A percentile compares a stretch with the other conserved stretches of the same genome.
phyloP scores from a whole-genome alignment of 2,113 vertebrate genomes.

The Lamprotornis superbus region DNA sequence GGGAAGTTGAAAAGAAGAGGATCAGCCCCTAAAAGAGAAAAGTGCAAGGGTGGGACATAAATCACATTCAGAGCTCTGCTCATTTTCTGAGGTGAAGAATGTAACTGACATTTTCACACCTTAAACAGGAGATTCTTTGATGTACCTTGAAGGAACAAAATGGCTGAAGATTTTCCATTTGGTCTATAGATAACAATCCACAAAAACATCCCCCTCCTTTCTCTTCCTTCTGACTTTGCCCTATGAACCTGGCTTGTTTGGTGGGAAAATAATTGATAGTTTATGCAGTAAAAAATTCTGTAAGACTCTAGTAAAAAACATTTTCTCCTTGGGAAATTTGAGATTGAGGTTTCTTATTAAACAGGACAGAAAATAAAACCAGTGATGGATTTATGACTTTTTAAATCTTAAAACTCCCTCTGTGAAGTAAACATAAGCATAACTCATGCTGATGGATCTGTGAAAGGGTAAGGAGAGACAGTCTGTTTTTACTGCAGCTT shows the following conservation, averaged over 20 bases:
- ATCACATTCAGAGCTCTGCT: neutral
- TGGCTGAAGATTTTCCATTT: neutral
- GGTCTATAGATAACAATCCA: neutral
- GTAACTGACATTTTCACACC: neutral
- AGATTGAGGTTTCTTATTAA: neutral
- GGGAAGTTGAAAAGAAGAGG: neutral
- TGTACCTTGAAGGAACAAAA: constrained; percentile 17
- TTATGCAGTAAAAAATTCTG: neutral
- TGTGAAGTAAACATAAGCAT: neutral
- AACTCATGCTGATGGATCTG: neutral
- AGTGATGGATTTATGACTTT: neutral
- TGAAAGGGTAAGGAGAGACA: neutral
- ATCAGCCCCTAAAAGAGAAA: neutral
- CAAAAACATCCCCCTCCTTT: constrained; percentile 14
- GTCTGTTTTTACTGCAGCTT: neutral
- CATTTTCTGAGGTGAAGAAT: constrained; percentile 1
- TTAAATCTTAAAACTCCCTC: neutral
- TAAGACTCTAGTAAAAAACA: neutral
- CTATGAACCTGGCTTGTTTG: neutral
- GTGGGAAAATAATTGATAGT: neutral
- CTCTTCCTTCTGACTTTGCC: neutral
- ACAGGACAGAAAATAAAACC: neutral
- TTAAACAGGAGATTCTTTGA: neutral
- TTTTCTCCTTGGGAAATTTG: neutral
- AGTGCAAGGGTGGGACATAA: neutral